Conservation (phyloP, 2,797 vertebrate genomes). For the Bryconaethiops microstoma region DNA sequence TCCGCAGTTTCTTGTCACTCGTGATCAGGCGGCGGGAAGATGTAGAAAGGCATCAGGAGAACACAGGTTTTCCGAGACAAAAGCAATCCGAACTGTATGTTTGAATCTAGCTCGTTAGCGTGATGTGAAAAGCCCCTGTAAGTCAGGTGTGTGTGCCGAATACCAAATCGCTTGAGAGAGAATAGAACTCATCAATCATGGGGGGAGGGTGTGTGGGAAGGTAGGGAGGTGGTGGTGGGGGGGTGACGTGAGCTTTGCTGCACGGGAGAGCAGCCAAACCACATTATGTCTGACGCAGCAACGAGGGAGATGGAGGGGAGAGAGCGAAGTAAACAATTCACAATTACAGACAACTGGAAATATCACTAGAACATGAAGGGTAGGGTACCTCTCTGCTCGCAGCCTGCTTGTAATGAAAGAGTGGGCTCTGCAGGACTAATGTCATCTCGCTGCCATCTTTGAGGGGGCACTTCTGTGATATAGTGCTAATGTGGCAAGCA, state of each 20-base stretch:
- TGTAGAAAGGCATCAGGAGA: conserved; percentile 43
- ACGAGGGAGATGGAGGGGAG: conserved; percentile 28
- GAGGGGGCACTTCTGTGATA: not conserved
- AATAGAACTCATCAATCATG: conserved; percentile 74
- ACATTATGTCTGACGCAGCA: conserved; percentile 56
- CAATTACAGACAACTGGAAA: conserved; percentile 46
- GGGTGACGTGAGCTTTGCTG: conserved; percentile 59
- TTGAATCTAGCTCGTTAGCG: conserved; percentile 59
- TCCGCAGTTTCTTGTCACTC: conserved; percentile 44
- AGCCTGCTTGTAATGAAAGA: conserved; percentile 7
- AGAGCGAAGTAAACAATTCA: conserved; percentile 46
- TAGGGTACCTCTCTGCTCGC: not conserved
- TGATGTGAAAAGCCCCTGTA: conserved; percentile 55
- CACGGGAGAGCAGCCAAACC: conserved; percentile 63
- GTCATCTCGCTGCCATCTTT: not conserved
- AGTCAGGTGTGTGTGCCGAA: conserved; percentile 60
- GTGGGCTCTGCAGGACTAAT: not conserved
- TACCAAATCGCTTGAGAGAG: conserved; percentile 57
- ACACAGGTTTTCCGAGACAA: conserved; percentile 54
- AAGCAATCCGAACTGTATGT: conserved; percentile 61
- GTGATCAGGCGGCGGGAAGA: conserved; percentile 30
- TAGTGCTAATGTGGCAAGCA: not conserved
- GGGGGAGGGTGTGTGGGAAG: too few relatives aligned
- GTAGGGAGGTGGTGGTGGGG: not conserved
- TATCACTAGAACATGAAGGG: conserved; percentile 19